Conservation (phyloP, 1,140 invertebrate genomes). For the Cyrtorhinus lividipennis region DNA sequence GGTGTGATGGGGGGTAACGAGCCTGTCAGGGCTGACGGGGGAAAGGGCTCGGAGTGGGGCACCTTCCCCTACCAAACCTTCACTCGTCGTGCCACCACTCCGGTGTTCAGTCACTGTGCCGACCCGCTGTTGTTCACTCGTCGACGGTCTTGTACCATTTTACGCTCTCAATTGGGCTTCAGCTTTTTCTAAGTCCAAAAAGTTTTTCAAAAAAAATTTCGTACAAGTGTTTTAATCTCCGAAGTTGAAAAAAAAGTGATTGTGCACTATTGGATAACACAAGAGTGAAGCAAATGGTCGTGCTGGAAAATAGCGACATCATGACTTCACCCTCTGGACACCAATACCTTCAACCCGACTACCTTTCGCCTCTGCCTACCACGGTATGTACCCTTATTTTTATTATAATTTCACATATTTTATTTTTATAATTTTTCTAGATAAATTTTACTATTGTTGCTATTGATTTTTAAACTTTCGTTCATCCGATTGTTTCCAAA, state of each 20-base stretch:
- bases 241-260: no score
- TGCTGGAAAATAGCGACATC: conserved; percentile 67
- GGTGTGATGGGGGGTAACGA: no score
- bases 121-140: background rate
- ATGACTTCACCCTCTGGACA: conserved; percentile 79
- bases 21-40: conserved; percentile 23
- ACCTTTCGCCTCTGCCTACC: conserved; percentile 75
- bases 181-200: background rate
- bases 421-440: no score
- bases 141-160: background rate
- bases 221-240: no score
- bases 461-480: no score
- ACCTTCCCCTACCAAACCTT: background rate
- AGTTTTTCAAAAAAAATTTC: no score
- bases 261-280: background rate
- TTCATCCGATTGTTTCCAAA: no score
- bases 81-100: background rate
- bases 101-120: background rate
- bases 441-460: no score
- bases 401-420: no score
- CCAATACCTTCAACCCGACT: conserved; percentile 87
- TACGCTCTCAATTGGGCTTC: background rate
- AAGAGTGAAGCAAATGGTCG: conserved; percentile 53
- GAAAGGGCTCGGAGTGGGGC: background rate
- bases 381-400: conserved; percentile 55